Evolutionary conservation across 1,140 invertebrate species (phyloP).

Genomic region (Magallana ariakensis): DNA sequence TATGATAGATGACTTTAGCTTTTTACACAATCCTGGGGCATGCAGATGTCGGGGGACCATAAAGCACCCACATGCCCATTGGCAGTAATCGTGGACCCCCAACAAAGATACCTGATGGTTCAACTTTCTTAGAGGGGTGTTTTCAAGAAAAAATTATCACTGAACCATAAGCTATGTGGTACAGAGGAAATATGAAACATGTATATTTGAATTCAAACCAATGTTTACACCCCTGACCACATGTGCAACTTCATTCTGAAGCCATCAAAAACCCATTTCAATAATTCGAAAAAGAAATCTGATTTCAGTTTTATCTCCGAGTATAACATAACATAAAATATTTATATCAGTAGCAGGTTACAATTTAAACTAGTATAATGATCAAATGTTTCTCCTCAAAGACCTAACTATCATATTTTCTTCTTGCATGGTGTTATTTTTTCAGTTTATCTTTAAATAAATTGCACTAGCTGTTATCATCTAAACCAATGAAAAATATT

Average conservation of each 20-base stretch:
- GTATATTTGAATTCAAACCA: neutral
- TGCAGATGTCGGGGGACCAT: slow-evolving; percentile 10
- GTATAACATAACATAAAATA: no score
- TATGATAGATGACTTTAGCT: slow-evolving; percentile 19
- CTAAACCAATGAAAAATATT: no score
- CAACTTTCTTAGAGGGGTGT: slow-evolving; percentile 10
- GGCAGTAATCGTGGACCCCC: neutral
- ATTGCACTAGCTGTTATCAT: no score
- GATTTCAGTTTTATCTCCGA: neutral
- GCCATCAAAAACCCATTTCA: slow-evolving; percentile 17
- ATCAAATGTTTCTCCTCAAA: no score
- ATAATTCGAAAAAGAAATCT: neutral
- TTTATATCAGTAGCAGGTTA: no score
- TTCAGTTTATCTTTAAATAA: no score
- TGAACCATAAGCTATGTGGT: neutral
- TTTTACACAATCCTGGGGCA: slow-evolving; percentile 7
- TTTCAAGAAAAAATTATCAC: slow-evolving; percentile 33
- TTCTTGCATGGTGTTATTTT: no score
- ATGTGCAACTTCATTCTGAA: slow-evolving; percentile 5
- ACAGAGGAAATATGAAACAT: slow-evolving; percentile 13
- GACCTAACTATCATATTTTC: no score
- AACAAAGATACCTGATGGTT: neutral
- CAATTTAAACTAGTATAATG: no score
- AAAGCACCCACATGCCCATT: neutral
- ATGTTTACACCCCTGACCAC: neutral